These are phyloP conservation scores for Pipistrellus kuhlii DNA, from an alignment of 2,797 vertebrate genomes.

Conservation along the genomic window DNA sequence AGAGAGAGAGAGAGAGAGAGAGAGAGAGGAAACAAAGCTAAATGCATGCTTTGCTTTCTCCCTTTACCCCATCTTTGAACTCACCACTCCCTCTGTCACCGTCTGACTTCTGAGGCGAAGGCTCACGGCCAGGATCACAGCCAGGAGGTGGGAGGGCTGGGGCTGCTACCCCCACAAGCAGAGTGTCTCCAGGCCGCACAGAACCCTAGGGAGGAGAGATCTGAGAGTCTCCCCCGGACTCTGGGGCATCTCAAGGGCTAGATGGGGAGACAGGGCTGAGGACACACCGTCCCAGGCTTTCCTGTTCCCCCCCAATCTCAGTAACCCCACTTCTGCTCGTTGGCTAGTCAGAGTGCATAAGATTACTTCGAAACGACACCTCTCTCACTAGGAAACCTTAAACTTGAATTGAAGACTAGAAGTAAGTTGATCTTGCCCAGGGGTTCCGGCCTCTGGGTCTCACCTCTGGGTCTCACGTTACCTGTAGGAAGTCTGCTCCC, in stretches of 20 bases:
- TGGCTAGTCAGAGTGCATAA: neutral
- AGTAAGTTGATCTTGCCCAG: neutral
- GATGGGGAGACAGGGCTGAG: neutral
- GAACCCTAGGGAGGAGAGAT: neutral
- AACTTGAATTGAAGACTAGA: neutral
- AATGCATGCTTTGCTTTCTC: neutral
- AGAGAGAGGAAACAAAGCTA: neutral
- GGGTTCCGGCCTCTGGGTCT: neutral
- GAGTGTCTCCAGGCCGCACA: neutral
- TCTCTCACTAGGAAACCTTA: neutral
- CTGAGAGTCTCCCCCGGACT: neutral
- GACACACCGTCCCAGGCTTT: neutral
- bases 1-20: no score
- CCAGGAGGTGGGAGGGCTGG: neutral
- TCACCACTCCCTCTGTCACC: neutral
- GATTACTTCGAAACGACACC: neutral
- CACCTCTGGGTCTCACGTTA: neutral
- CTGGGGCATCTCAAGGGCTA: neutral
- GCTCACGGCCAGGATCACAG: constrained; percentile 10
- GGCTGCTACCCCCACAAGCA: neutral
- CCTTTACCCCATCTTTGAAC: neutral
- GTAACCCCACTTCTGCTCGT: neutral
- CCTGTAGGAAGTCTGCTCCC: neutral
- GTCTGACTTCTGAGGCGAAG: neutral
- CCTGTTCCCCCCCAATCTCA: neutral